phyloP scores from a whole-genome alignment of 2,113 vertebrate species.

The Bujurquina vittata region DNA sequence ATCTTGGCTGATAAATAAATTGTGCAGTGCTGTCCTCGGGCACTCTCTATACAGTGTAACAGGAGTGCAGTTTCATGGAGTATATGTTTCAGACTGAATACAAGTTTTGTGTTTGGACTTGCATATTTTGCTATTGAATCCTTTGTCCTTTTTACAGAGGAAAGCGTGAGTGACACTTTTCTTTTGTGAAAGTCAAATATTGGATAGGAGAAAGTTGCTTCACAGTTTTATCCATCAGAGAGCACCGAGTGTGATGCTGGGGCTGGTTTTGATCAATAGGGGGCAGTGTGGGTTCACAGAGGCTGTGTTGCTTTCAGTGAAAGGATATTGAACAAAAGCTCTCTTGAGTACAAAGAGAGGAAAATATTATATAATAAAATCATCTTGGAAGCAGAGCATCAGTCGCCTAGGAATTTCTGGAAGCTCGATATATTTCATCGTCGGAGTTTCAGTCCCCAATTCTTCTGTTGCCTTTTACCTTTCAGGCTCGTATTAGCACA shows the following conservation, averaged over 20 bases:
- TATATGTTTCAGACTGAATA: neutral
- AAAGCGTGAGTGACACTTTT: neutral
- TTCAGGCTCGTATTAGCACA: slow-evolving; percentile 46
- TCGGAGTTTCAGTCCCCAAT: slow-evolving; percentile 38
- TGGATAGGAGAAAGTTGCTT: neutral
- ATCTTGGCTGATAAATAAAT: slow-evolving; percentile 18
- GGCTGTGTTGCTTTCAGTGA: neutral
- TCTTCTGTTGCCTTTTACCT: slow-evolving; percentile 26
- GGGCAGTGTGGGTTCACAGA: slow-evolving; percentile 69
- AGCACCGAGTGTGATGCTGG: neutral
- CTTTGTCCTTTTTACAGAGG: neutral
- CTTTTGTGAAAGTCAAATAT: neutral
- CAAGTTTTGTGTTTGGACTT: slow-evolving; percentile 5
- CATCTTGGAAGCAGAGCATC: slow-evolving; percentile 50
- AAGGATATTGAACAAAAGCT: slow-evolving; percentile 34
- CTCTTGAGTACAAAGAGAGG: slow-evolving; percentile 39
- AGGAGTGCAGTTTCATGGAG: neutral
- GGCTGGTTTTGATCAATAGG: slow-evolving; percentile 35
- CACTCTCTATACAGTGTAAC: neutral
- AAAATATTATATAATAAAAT: slow-evolving; percentile 73
- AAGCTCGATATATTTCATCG: slow-evolving; percentile 62
- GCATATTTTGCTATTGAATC: neutral
- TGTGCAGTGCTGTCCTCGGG: neutral
- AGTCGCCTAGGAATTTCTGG: slow-evolving; percentile 64
- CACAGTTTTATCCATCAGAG: neutral